These are phyloP conservation scores for Chlorospingus flavigularis DNA, from an alignment of 2,797 vertebrate species.

Conservation along the genomic window DNA sequence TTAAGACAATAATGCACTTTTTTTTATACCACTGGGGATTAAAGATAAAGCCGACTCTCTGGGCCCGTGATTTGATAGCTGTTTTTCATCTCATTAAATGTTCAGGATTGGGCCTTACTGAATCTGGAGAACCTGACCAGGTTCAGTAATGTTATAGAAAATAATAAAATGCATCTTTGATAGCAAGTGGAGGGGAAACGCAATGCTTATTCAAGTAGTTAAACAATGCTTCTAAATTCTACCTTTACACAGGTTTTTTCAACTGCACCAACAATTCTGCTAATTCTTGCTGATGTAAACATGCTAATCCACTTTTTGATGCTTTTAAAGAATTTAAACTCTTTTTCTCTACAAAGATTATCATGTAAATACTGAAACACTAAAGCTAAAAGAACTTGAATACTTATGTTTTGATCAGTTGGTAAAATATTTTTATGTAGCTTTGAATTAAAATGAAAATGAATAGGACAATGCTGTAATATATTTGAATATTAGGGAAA, in stretches of 20 bases:
- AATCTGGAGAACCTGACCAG: neutral
- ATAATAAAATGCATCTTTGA: neutral
- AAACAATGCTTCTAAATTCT: neutral
- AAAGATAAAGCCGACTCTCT: fast-evolving
- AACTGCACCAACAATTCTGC: neutral
- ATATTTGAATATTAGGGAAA: neutral
- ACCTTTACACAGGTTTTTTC: neutral
- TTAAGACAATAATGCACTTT: neutral
- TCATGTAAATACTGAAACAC: neutral
- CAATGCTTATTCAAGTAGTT: neutral
- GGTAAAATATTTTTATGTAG: neutral
- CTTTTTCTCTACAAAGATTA: neutral
- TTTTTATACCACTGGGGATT: neutral
- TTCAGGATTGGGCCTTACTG: neutral
- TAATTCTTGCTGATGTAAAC: neutral
- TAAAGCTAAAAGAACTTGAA: neutral
- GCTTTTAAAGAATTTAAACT: neutral
- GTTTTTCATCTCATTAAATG: neutral
- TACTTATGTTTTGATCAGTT: neutral
- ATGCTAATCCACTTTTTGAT: neutral
- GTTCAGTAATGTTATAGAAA: neutral
- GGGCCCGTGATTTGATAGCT: neutral
- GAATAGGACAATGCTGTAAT: neutral
- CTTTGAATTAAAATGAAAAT: neutral
- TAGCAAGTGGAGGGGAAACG: fast-evolving